Base-by-base conservation (phyloP, 1,140 invertebrate species). In the Scaptomyza pallida region DNA sequence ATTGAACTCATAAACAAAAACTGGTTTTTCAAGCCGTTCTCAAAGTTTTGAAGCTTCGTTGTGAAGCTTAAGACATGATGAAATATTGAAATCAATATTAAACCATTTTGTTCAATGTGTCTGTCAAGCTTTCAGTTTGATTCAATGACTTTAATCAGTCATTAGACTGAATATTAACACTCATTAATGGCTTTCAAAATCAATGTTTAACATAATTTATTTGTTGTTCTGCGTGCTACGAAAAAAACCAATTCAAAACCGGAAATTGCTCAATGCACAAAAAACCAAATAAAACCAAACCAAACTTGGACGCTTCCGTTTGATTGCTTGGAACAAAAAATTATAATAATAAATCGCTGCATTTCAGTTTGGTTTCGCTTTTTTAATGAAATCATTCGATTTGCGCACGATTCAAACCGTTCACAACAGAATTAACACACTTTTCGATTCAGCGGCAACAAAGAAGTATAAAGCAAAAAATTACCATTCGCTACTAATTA, bases 291-390 rank as follows among this genome's bases (percentile, higher is more conserved):
- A n/a, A n/a, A n/a, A n/a, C n/a, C n/a, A 69, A 60, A 64, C 60
- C 61, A 48, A 82, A 71, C 74, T 78, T 78, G 60, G 26, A 26
- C 54, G 73, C 81, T 85, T 85, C 81, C 81, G 81, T 88, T 85
- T 77, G 70, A 85, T 82, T 82, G 77, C 78, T 37, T 10, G 26
- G 5, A 37, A 37, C 57, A 50, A 21, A 9, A 57, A 56, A 50
- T 48, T 10, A 64, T 43, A 65, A 69, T 48, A 48, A 69, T 75
- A 70, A 70, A 62, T 45, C 33, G 44, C 1, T 51, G 17, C 30
- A 37, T 10, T 50, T 19, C 8, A 10, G 45, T 62, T 60, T 62
- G 48, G 37, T 57, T 41, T 59, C 30, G 43, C 33, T 26, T 56
- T 73, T 62, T 48, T 55, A 67, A 85, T 86, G 19, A 77, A 86